Conservation (phyloP, 2,888 invertebrate species). For the Pseudococcus longispinus region DNA sequence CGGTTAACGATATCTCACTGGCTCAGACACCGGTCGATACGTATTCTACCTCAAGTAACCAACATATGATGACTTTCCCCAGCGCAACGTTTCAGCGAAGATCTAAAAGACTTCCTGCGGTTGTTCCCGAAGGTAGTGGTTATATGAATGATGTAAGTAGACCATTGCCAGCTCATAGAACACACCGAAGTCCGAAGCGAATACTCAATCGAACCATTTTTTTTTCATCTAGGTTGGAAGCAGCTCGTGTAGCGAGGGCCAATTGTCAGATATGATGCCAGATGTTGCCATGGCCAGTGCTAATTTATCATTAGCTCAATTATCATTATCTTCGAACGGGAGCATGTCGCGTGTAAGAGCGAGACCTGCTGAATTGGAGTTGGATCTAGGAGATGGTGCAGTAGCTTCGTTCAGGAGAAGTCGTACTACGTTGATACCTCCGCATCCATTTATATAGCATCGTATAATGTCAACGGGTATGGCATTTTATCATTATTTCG, state of each 20-base stretch:
- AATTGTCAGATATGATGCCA: conserved; percentile 83
- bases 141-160: conserved; percentile 48
- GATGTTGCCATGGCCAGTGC: conserved; percentile 92
- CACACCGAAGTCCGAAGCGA: no score
- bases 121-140: conserved; percentile 50
- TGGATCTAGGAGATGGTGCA: conserved; percentile 86
- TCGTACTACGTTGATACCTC: conserved; percentile 56
- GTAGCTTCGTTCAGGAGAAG: conserved; percentile 64
- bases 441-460: conserved; percentile 57
- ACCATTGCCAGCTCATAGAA: no score
- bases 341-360: conserved; percentile 62
- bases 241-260: conserved; percentile 68
- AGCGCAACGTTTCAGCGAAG: conserved; percentile 68
- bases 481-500: background rate
- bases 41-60: conserved; percentile 36
- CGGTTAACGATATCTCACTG: conserved; percentile 41
- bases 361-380: conserved; percentile 72
- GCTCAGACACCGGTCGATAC: conserved; percentile 33
- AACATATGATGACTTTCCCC: conserved; percentile 67
- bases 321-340: conserved; percentile 63
- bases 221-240: conserved; percentile 58
- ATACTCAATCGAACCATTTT: background rate
- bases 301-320: conserved; percentile 63
- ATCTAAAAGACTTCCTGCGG: conserved; percentile 63
- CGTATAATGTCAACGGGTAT: conserved; percentile 27